Percentiles rank a stretch among this genome's conserved stretches.
phyloP scores from a whole-genome alignment of 2,113 vertebrate genomes.

The Sceloporus tristichus region DNA sequence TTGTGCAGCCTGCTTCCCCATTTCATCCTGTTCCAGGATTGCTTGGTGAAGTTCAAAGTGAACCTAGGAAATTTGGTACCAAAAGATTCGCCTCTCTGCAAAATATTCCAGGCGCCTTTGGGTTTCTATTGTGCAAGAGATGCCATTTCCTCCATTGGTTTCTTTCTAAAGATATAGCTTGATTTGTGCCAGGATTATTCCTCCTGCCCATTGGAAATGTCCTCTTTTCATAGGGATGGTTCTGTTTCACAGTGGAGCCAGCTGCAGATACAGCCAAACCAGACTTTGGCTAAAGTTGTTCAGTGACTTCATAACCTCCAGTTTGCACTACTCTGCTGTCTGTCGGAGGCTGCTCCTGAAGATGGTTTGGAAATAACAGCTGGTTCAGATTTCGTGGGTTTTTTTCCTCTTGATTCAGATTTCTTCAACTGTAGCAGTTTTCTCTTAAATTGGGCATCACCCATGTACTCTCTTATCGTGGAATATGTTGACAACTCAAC shows the following conservation, averaged over 20 bases:
- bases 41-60: not conserved
- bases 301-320: not conserved
- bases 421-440: not conserved
- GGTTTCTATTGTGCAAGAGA: not conserved
- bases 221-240: not conserved
- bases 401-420: not conserved
- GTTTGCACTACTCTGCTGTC: not conserved
- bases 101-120: not conserved
- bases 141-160: not conserved
- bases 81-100: not conserved
- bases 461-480: no score
- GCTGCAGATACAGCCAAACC: not conserved
- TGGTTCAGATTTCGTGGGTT: not conserved
- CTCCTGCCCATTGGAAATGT: not conserved
- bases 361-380: not conserved
- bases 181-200: not conserved
- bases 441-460: not conserved
- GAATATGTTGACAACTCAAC: no score
- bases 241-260: not conserved
- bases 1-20: not conserved
- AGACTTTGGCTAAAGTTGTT: not conserved
- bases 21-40: not conserved
- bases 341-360: not conserved
- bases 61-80: not conserved
- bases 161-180: slow-evolving; percentile 2